Evolutionary conservation across 37 sponge, comb jelly and placozoan species (phyloP), one percentile per base, ranked within the genome.

Genomic region (Beroe forskalii): DNA sequence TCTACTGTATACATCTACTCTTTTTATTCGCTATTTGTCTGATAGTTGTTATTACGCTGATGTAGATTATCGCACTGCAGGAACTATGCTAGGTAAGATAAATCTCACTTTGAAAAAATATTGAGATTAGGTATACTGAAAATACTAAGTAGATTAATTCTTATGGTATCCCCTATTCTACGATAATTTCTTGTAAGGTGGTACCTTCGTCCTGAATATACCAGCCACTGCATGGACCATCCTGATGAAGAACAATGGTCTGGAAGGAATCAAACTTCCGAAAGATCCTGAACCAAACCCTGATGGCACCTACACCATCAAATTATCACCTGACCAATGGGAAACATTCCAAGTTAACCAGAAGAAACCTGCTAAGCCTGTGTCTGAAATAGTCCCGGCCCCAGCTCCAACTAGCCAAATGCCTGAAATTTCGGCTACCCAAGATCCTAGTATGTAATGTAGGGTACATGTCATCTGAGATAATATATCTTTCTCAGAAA

Each of bases 151-250:
- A n/a, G n/a, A n/a, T n/a, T n/a, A n/a, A n/a, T n/a, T n/a, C n/a
- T n/a, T n/a, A n/a, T n/a, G n/a, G n/a, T n/a, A n/a, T n/a, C n/a
- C n/a, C n/a, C n/a, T n/a, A n/a, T n/a, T n/a, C n/a, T n/a, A n/a
- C n/a, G n/a, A n/a, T n/a, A n/a, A n/a, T n/a, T n/a, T n/a, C n/a
- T 48, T 48, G 6, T 48, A 69, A 69, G 72, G 72, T 69, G 72
- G 72, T 36, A 69, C 28, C 17, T 69, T 69, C 72, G 39, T 69
- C 1, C 9, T 69, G 72, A 27, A 9, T 2, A 36, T 69, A 1
- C 72, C 72, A 14, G 36, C 72, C 8, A 2, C 35, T 19, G 1
- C 32, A 1, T 69, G 72, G 72, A 1, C 3, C 3, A 36, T 69
- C 38, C 28, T 69, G 19, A 36, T 36, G 19, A 17, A 36, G 32